phyloP scores from a whole-genome alignment of 2,888 invertebrate genomes.

The Pseudococcus viburni region DNA sequence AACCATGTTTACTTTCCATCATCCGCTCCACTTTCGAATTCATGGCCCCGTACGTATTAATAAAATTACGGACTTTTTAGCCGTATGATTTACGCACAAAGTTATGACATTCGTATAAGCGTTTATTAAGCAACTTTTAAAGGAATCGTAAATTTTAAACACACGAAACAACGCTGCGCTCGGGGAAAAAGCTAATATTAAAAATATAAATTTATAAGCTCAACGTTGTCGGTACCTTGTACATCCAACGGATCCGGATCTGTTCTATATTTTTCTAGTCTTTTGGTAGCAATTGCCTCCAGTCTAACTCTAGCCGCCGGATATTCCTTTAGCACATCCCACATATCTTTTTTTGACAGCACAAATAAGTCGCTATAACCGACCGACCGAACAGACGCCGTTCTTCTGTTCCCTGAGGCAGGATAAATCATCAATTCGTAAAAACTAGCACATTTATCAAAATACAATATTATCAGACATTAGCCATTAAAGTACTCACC shows the following conservation, averaged over 20 bases:
- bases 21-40: neutral
- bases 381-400: slow-evolving; percentile 97
- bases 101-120: slow-evolving; percentile 25
- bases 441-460: neutral
- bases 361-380: slow-evolving; percentile 99
- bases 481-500: slow-evolving; percentile 78
- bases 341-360: slow-evolving; percentile 98
- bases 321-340: slow-evolving; percentile 98
- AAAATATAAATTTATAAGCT: slow-evolving; percentile 9
- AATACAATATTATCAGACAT: neutral
- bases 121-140: slow-evolving; percentile 47
- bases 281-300: slow-evolving; percentile 97
- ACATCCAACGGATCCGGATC: slow-evolving; percentile 83
- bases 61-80: neutral
- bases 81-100: slow-evolving; percentile 21
- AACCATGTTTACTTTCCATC: neutral
- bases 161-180: neutral
- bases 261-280: slow-evolving; percentile 95
- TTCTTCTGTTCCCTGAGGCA: slow-evolving; percentile 92
- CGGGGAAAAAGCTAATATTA: slow-evolving; percentile 1
- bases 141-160: neutral
- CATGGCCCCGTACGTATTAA: neutral
- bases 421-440: slow-evolving; percentile 1
- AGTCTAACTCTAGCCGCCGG: slow-evolving; percentile 93
- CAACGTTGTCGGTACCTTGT: slow-evolving; percentile 79